phyloP scores from a whole-genome alignment of 1,140 invertebrate genomes.

The Drosophila prosaltans region DNA sequence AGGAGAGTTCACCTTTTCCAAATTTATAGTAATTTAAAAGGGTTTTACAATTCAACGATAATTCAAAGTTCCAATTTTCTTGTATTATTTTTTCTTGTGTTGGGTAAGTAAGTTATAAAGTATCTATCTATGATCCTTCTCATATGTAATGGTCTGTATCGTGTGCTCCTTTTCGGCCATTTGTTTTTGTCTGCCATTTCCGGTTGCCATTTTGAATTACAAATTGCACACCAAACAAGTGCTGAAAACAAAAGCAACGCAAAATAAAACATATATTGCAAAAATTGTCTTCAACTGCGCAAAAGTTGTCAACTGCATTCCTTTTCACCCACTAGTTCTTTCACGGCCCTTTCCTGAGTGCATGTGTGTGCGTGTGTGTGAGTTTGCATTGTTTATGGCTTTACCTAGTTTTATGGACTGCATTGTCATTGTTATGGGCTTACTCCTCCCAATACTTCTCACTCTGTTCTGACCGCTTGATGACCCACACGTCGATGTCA shows the following conservation, averaged over 20 bases:
- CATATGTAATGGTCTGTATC: conserved; percentile 35
- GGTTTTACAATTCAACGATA: too few species aligned
- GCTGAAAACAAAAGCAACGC: neutral
- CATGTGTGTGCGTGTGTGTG: neutral
- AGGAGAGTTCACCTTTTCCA: too few species aligned
- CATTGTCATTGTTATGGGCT: neutral
- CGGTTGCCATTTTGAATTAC: conserved; percentile 58
- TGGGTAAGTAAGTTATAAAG: conserved; percentile 16
- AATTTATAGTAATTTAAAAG: too few species aligned
- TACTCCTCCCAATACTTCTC: neutral
- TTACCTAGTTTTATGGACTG: conserved; percentile 18
- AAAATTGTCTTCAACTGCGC: conserved; percentile 23
- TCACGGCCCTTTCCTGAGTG: neutral
- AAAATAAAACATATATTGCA: neutral
- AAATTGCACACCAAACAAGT: conserved; percentile 37
- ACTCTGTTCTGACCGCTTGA: too few species aligned
- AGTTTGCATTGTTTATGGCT: conserved; percentile 1
- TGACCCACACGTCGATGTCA: neutral
- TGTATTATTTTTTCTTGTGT: neutral
- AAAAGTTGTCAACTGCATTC: conserved; percentile 48
- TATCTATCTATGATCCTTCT: conserved; percentile 4
- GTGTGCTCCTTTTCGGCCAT: conserved; percentile 4
- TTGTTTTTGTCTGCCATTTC: conserved; percentile 45
- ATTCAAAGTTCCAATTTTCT: too few species aligned
- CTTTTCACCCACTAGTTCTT: conserved; percentile 12